Conservation (phyloP, 2,888 invertebrate species). For the Cataglyphis rosenhaueri region DNA sequence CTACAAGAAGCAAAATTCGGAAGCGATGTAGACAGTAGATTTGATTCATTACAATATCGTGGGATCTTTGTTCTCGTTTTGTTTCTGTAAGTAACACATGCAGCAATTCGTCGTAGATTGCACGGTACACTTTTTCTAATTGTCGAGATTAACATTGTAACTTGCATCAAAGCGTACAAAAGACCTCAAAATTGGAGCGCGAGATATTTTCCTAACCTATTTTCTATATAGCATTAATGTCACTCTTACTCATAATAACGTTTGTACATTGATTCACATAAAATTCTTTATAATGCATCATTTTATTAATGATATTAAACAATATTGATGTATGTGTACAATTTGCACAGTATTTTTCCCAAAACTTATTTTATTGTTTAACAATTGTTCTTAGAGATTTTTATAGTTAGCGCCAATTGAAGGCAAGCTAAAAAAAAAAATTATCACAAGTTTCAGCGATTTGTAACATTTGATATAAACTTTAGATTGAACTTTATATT, state of each 20-base stretch:
- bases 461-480: too few species aligned
- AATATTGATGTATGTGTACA: background rate
- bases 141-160: constrained; percentile 23
- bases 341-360: background rate
- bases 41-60: background rate
- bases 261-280: background rate
- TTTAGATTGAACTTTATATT: too few species aligned
- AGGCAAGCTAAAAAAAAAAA: background rate
- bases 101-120: constrained; percentile 25
- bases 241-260: too few species aligned
- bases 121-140: constrained; percentile 15
- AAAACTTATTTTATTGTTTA: constrained; percentile 1
- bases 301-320: background rate
- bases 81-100: constrained; percentile 19
- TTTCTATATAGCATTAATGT: background rate
- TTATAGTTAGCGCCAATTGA: constrained; percentile 36
- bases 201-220: constrained; percentile 42
- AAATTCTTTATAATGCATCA: background rate
- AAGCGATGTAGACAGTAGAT: background rate
- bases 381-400: background rate
- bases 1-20: constrained; percentile 7
- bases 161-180: background rate
- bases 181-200: background rate
- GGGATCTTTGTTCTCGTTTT: constrained; percentile 1
- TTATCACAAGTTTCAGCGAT: background rate